Evolutionary conservation across 2,113 vertebrate species (phyloP), one percentile per base, ranked within the genome.

Genomic region (Phocoena sinus): DNA sequence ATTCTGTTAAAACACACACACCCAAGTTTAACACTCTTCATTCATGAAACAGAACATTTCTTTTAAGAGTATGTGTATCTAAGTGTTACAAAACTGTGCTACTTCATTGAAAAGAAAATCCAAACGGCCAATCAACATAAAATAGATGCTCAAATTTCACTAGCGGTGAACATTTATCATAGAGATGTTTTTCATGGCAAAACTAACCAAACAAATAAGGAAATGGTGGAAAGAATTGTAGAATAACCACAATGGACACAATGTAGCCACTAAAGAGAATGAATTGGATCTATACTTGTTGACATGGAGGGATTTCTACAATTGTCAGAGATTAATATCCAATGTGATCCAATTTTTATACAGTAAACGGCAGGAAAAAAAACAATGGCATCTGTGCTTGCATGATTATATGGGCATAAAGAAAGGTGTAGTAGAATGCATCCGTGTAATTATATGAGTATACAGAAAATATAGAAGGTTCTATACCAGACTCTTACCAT

Each of bases 381-480:
- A 53, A 11, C 36, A 4, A 7, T 10, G n/a, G n/a, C 13, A 4
- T 1, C 41, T 3, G 4, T 3, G 41, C 47, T 10, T 0, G 6
- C 6, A 33, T 25, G 62, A 10, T 25, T 7, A 6, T 0, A 3
- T 8, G 58, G 7, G 38, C n/a, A 25, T 4, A 14, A 12, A 67
- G n/a, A 20, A 25, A n/a, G 38, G 60, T 6, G 23, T 0, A 5
- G 20, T 0, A 33, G 36, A 11, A 63, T 0, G 8, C 4, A 26
- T 33, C 36, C 8, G 26, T 41, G 4, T 25, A 8, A 28, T 13
- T 33, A 68, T 2, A 6, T 0, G 67, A 41, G 67, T 2, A 7
- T 0, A 36, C 11, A 36, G 94, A 33, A 73, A 68, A 50, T 0
- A 31, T 0, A 33, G 12, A 58, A 60, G 2, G 50, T 4, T 63